Conservation (phyloP, 2,797 vertebrate genomes). For the Cryptoprocta ferox region DNA sequence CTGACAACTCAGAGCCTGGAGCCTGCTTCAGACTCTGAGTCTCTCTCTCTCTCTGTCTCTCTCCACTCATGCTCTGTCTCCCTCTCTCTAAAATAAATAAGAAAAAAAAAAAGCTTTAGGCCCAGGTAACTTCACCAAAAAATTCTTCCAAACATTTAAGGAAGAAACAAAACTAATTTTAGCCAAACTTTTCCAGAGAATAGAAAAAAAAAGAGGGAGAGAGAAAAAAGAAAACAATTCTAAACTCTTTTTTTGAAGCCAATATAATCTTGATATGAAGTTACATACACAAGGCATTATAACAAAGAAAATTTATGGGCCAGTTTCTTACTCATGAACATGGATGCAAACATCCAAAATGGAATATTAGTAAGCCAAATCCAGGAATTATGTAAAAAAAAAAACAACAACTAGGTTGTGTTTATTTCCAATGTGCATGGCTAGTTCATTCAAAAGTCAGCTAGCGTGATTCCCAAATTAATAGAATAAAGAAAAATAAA, state of each 20-base stretch:
- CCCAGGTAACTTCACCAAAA: background rate
- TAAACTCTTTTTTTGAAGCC: background rate
- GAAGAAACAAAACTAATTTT: background rate
- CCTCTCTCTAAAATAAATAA: too few relatives aligned
- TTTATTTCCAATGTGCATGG: background rate
- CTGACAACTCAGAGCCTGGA: too few relatives aligned
- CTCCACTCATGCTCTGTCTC: too few relatives aligned
- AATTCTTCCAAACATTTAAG: background rate
- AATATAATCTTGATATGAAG: background rate
- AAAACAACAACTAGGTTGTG: background rate
- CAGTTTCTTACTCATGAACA: background rate
- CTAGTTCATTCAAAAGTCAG: background rate
- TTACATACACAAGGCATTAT: background rate
- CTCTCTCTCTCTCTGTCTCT: too few relatives aligned
- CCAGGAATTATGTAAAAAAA: background rate
- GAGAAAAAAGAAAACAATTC: background rate
- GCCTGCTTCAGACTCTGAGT: too few relatives aligned
- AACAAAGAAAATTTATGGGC: background rate
- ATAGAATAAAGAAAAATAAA: background rate
- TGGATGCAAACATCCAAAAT: background rate
- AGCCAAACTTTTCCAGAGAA: background rate
- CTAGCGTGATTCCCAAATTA: background rate
- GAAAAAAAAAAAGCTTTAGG: background rate
- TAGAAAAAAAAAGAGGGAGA: background rate
- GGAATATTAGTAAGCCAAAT: background rate